A percentile compares a stretch with the other conserved stretches of the same genome.
Conservation (phyloP, 2,888 invertebrate genomes). For the Danaus chrysippus region DNA sequence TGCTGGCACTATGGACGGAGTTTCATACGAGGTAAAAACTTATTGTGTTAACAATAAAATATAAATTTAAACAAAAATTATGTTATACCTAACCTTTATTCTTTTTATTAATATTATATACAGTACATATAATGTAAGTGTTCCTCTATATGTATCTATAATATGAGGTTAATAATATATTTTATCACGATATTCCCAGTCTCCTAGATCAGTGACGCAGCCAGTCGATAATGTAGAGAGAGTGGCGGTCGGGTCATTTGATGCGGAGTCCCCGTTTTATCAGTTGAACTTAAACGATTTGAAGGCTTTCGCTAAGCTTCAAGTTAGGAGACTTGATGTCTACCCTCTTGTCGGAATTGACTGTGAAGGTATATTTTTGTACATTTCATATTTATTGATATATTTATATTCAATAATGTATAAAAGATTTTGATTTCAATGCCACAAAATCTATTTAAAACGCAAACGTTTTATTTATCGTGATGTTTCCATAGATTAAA, state of each 20-base stretch:
- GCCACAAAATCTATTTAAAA: slow-evolving; percentile 11
- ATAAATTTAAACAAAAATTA: background rate
- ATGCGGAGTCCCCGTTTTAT: slow-evolving; percentile 63
- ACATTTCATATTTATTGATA: background rate
- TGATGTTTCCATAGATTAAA: slow-evolving; percentile 18
- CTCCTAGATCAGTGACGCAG: slow-evolving; percentile 48
- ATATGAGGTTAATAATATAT: background rate
- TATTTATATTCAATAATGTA: no score
- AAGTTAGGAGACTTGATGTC: slow-evolving; percentile 56
- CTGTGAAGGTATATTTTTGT: slow-evolving; percentile 35
- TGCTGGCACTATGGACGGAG: slow-evolving; percentile 65
- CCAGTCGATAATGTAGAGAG: slow-evolving; percentile 55
- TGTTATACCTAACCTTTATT: background rate
- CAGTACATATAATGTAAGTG: no score
- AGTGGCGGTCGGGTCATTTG: slow-evolving; percentile 67
- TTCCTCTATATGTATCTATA: no score
- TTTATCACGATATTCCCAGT: slow-evolving; percentile 40
- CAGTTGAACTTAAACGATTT: slow-evolving; percentile 67
- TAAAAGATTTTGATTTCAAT: background rate
- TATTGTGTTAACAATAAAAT: slow-evolving; percentile 11
- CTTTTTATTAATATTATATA: no score
- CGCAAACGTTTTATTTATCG: slow-evolving; percentile 17
- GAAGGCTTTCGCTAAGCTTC: slow-evolving; percentile 56
- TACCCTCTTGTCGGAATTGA: slow-evolving; percentile 48
- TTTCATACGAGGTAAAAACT: slow-evolving; percentile 59